Conservation (phyloP, 2,888 invertebrate species). For the Drosophila eohydei region DNA sequence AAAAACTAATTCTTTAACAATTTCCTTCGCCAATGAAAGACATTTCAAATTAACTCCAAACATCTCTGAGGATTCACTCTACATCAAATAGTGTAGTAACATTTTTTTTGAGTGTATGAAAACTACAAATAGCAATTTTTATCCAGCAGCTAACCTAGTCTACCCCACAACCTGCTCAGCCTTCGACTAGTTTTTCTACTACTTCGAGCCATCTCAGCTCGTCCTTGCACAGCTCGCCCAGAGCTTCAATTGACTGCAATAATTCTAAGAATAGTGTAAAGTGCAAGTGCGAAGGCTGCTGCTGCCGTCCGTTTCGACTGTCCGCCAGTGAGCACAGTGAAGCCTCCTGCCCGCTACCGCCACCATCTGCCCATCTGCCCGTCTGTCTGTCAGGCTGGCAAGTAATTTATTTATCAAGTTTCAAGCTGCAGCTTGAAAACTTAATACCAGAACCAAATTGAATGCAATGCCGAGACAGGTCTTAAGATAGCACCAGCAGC, state of each 20-base stretch:
- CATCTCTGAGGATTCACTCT: not conserved
- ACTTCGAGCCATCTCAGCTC: not conserved
- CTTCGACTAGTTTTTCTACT: not conserved
- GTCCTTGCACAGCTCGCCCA: conserved; percentile 36
- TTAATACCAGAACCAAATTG: conserved; percentile 78
- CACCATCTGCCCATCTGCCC: not conserved
- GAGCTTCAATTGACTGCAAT: conserved; percentile 79
- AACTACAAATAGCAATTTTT: conserved; percentile 56
- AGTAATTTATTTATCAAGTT: conserved; percentile 82
- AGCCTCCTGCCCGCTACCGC: not conserved
- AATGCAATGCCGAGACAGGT: conserved; percentile 53
- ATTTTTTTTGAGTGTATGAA: conserved; percentile 7
- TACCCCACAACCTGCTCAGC: not conserved
- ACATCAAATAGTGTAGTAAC: not conserved
- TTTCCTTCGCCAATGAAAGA: not conserved
- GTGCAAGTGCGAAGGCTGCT: conserved; percentile 64
- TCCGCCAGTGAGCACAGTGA: not conserved
- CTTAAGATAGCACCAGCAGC: conserved; percentile 33
- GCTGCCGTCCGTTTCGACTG: conserved; percentile 10
- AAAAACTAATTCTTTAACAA: not conserved
- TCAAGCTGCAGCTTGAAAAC: conserved; percentile 80
- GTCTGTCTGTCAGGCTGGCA: conserved; percentile 44
- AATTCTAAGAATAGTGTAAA: conserved; percentile 77
- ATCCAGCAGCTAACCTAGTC: conserved; percentile 16
- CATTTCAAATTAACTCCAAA: too few relatives aligned